Conservation (phyloP, 1,140 invertebrate species). For the Hyles euphorbiae region DNA sequence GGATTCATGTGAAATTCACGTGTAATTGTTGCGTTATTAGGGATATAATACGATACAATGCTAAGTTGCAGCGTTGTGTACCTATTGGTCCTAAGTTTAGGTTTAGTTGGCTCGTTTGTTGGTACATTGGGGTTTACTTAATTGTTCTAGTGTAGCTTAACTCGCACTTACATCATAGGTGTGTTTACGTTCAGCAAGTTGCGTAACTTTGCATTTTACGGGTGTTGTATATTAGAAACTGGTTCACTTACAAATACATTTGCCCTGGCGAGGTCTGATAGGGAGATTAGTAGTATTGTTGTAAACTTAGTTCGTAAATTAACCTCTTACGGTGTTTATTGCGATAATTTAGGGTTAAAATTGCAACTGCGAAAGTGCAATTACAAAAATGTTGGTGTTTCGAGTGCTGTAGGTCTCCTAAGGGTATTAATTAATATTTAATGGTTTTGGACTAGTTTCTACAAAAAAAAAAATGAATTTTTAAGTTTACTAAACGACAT, state of each 20-base stretch:
- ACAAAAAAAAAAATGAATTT: too few species aligned
- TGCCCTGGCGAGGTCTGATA: too few species aligned
- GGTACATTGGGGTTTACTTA: constrained; percentile 38
- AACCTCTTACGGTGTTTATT: too few species aligned
- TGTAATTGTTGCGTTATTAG: constrained; percentile 5
- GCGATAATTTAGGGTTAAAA: too few species aligned
- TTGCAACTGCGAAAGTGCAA: too few species aligned
- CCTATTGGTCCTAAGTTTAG: constrained; percentile 25
- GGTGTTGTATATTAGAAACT: too few species aligned
- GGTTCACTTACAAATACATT: too few species aligned
- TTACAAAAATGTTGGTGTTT: not conserved
- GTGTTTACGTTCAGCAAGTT: constrained; percentile 21
- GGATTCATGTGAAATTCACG: not conserved
- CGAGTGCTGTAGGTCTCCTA: not conserved
- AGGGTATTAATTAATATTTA: not conserved
- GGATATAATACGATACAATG: constrained; percentile 2
- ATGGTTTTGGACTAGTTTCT: not conserved
- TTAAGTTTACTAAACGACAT: too few species aligned
- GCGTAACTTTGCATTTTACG: too few species aligned
- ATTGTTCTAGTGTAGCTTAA: constrained; percentile 23
- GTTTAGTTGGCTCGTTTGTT: constrained; percentile 37
- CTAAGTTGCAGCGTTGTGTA: constrained; percentile 11
- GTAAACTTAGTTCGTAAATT: too few species aligned
- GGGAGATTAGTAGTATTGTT: too few species aligned
- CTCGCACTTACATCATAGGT: constrained; percentile 24